These are phyloP conservation scores for Hydrotaea cyrtoneurina DNA, from an alignment of 2,888 invertebrate species.

Conservation along the genomic window DNA sequence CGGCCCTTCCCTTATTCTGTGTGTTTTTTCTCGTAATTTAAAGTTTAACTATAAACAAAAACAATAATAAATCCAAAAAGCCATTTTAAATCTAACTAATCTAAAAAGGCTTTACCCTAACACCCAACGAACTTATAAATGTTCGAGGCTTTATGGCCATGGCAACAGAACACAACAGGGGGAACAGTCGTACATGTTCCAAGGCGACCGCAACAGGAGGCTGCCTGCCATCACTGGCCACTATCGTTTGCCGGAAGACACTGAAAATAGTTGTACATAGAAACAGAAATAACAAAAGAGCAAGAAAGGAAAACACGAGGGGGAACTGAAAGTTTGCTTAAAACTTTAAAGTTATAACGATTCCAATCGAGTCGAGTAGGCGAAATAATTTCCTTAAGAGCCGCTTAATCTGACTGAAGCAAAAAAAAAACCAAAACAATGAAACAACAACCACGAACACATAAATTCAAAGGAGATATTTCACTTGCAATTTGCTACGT, in stretches of 20 bases:
- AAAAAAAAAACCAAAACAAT: neutral
- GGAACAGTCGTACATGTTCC: neutral
- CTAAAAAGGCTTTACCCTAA: no score
- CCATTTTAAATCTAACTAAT: neutral
- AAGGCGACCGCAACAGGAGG: neutral
- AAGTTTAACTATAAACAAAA: neutral
- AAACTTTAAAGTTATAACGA: conserved; percentile 5
- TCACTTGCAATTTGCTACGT: neutral
- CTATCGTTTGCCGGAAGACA: neutral
- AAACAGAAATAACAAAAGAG: no score
- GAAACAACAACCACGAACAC: neutral
- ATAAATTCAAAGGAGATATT: neutral
- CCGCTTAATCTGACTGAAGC: neutral
- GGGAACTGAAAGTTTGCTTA: neutral
- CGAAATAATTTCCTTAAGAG: conserved; percentile 19
- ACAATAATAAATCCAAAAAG: neutral
- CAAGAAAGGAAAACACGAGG: neutral
- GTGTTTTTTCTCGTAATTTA: neutral
- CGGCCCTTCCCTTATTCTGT: no score
- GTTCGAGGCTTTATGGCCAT: no score
- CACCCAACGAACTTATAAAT: no score
- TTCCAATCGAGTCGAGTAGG: conserved; percentile 23
- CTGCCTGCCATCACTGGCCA: neutral
- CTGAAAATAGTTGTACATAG: no score
- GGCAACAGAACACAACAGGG: no score